A percentile compares a stretch with the other conserved stretches of the same genome.
Evolutionary conservation across 2,113 vertebrate genomes (phyloP).

Genomic region (Capreolus pygargus): DNA sequence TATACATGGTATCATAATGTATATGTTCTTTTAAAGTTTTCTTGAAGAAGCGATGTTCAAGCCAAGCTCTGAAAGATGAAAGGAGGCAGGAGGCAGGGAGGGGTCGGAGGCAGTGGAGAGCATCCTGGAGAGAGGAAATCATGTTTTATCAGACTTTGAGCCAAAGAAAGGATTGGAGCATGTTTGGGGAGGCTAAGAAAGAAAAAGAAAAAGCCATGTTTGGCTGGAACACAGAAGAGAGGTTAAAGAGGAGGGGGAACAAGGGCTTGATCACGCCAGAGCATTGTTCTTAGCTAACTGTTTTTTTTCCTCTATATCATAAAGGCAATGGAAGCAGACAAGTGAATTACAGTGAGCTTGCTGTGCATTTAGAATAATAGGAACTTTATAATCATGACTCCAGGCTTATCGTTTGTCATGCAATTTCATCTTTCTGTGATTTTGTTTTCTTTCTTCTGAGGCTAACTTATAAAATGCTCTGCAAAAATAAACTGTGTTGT

Average conservation of each 20-base stretch:
- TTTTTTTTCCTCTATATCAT: fast-evolving
- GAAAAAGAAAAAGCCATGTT: neutral
- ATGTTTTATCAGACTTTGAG: neutral
- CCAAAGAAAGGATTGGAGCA: neutral
- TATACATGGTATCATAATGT: too few species aligned
- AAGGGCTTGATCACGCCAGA: neutral
- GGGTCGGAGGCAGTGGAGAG: neutral
- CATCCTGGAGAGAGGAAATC: neutral
- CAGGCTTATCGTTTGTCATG: neutral
- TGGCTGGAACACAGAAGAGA: neutral
- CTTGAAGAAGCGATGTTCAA: neutral
- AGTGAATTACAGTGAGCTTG: too few species aligned
- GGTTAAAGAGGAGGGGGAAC: too few species aligned
- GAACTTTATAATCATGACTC: neutral
- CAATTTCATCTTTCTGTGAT: neutral
- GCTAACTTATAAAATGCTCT: neutral
- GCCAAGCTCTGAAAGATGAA: neutral
- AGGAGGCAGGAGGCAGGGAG: neutral
- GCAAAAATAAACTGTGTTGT: neutral
- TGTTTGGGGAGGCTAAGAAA: neutral
- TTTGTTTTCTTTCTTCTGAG: neutral
- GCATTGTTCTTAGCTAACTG: neutral
- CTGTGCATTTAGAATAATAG: neutral
- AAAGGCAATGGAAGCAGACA: neutral
- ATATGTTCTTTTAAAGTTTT: neutral